A percentile compares a stretch with the other conserved stretches of the same genome.
phyloP scores from a whole-genome alignment of 2,888 invertebrate species.

The Eupithecia insigniata region DNA sequence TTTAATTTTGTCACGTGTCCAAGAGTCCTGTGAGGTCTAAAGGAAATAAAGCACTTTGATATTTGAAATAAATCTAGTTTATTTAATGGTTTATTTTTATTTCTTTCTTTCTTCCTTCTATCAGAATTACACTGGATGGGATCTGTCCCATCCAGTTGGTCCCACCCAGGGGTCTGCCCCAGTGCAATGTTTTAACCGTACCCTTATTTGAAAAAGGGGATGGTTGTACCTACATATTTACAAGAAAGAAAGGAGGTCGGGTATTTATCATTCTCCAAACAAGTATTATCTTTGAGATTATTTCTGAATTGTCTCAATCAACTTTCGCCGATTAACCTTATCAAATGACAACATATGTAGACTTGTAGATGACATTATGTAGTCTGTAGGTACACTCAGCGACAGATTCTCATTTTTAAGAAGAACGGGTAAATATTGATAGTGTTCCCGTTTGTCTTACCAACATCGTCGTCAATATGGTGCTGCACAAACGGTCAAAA shows the following conservation, averaged over 20 bases:
- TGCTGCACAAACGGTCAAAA: no score
- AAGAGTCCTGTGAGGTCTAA: no score
- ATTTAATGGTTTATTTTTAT: no score
- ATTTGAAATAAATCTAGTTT: no score
- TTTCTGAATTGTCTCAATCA: constrained; percentile 9
- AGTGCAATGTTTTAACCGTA: not conserved
- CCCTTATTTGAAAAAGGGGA: not conserved
- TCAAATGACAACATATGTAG: not conserved
- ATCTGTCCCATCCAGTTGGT: not conserved
- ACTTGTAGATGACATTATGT: not conserved
- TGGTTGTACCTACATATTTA: not conserved
- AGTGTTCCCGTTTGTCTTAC: not conserved
- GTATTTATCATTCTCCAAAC: constrained; percentile 4
- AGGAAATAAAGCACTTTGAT: no score
- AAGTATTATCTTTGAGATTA: not conserved
- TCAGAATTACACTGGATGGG: not conserved
- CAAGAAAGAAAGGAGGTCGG: not conserved
- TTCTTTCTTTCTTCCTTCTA: no score
- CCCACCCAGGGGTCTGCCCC: not conserved
- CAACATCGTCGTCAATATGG: not conserved
- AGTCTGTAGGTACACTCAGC: not conserved
- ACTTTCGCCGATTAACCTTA: constrained; percentile 12
- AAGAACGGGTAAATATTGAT: no score
- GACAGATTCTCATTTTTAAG: not conserved
- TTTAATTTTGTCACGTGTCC: no score